A percentile compares a stretch with the other conserved stretches of the same genome.
These are phyloP conservation scores for Synergus umbraculus DNA, from an alignment of 2,888 invertebrate species.

Conservation along the genomic window DNA sequence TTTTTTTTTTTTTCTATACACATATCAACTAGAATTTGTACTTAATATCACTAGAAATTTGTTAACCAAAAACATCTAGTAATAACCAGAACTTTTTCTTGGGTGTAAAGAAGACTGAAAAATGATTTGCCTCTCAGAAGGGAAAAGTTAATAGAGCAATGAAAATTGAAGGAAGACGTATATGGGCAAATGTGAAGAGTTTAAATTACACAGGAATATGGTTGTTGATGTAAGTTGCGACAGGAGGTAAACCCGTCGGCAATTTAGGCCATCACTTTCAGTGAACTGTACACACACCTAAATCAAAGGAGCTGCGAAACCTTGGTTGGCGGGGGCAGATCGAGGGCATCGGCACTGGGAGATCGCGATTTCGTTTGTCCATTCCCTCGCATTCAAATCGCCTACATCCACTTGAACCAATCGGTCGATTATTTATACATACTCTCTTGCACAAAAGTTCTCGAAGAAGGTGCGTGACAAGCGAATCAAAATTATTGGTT, in stretches of 20 bases:
- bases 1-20: too few species aligned
- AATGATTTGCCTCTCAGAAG: neutral
- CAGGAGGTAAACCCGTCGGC: constrained; percentile 13
- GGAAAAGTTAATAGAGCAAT: constrained; percentile 14
- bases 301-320: constrained; percentile 46
- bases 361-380: constrained; percentile 45
- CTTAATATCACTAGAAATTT: too few species aligned
- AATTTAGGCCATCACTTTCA: constrained; percentile 50
- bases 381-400: constrained; percentile 41
- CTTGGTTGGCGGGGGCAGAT: constrained; percentile 40
- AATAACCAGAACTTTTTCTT: too few species aligned
- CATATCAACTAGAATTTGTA: too few species aligned
- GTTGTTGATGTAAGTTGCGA: neutral
- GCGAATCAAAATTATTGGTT: constrained; percentile 36
- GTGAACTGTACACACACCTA: constrained; percentile 42
- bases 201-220: neutral
- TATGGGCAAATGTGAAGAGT: neutral
- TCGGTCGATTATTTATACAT: constrained; percentile 44
- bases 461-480: constrained; percentile 47
- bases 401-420: constrained; percentile 46
- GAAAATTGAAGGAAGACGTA: constrained; percentile 20
- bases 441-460: constrained; percentile 45
- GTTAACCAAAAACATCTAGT: too few species aligned
- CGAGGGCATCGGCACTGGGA: constrained; percentile 42
- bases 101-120: neutral